Conservation (phyloP, 2,113 vertebrate species). For the Tautogolabrus adspersus region DNA sequence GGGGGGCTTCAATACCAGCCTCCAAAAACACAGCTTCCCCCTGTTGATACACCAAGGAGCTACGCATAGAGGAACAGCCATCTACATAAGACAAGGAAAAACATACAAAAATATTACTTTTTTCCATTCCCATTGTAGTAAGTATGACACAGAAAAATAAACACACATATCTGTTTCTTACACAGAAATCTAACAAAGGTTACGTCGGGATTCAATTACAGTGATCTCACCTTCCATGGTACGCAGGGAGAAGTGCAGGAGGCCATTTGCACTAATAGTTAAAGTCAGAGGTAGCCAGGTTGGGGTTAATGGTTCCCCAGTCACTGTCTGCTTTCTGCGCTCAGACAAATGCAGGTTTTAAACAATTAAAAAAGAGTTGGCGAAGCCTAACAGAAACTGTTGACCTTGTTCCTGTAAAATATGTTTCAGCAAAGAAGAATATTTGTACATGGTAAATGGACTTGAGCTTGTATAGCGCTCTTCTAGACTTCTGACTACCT, state of each 20-base stretch:
- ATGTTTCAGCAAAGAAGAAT: neutral
- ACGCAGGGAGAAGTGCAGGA: conserved; percentile 66
- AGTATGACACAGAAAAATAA: no score
- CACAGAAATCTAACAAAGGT: neutral
- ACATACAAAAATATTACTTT: neutral
- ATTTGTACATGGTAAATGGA: no score
- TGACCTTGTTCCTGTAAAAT: neutral
- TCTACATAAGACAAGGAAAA: neutral
- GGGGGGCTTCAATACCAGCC: conserved; percentile 38
- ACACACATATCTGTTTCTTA: neutral
- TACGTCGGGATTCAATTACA: neutral
- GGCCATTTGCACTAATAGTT: conserved; percentile 47
- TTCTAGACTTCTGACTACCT: no score
- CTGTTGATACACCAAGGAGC: conserved; percentile 69
- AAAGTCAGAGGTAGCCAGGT: conserved; percentile 69
- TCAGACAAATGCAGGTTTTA: conserved; percentile 5
- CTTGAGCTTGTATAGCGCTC: no score
- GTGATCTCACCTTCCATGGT: conserved; percentile 45
- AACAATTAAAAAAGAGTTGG: neutral
- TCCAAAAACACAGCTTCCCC: conserved; percentile 71
- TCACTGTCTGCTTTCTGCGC: conserved; percentile 51
- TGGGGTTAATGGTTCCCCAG: conserved; percentile 49
- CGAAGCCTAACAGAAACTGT: neutral
- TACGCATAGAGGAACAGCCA: conserved; percentile 11
- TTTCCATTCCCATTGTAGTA: no score